phyloP scores from a whole-genome alignment of 2,797 vertebrate species.

The Lagodon rhomboides region DNA sequence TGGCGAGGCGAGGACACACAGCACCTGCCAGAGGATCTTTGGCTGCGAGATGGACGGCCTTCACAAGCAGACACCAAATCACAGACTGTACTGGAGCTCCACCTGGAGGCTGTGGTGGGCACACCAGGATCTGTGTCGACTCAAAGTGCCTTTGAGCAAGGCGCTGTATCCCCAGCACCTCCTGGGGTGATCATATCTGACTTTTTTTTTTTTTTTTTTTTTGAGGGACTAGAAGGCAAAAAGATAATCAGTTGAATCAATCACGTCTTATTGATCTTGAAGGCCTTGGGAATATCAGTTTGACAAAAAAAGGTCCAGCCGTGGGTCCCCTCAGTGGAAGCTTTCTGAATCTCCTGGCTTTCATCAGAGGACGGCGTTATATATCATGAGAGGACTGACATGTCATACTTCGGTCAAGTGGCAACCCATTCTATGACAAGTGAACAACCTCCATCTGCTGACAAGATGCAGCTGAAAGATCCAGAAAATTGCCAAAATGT shows the following conservation, averaged over 20 bases:
- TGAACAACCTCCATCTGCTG: neutral
- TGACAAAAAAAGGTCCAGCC: no score
- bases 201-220: no score
- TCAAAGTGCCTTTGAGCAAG: conserved; percentile 9
- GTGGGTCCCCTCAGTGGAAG: neutral
- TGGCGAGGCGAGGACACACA: neutral
- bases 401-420: neutral
- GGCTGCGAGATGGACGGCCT: neutral
- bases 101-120: conserved; percentile 55
- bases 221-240: no score
- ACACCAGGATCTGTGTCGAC: neutral
- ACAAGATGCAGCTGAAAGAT: neutral
- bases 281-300: neutral
- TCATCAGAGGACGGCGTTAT: neutral
- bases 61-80: neutral
- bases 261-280: neutral
- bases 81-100: conserved; percentile 57
- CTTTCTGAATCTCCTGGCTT: neutral
- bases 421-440: neutral
- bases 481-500: neutral
- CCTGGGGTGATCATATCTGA: neutral
- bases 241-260: neutral
- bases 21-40: conserved; percentile 20
- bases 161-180: neutral
- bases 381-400: neutral